A percentile compares a stretch with the other conserved stretches of the same genome.
phyloP scores from a whole-genome alignment of 2,113 vertebrate genomes.

The Puffinus mauretanicus region DNA sequence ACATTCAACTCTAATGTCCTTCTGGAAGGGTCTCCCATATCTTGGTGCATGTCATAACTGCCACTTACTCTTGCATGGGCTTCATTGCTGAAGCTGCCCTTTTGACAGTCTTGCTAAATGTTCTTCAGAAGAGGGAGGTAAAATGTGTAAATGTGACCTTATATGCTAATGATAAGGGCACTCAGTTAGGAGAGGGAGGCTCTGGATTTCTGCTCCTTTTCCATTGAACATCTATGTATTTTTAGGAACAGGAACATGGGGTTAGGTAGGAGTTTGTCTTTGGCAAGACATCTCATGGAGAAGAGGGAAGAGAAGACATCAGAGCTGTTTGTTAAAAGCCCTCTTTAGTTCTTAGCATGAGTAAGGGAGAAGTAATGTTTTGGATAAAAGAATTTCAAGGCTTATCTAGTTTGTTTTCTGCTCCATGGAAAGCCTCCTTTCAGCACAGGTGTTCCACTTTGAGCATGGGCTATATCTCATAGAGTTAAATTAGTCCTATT shows the following conservation, averaged over 20 bases:
- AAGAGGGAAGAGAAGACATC: not conserved
- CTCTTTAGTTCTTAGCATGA: not conserved
- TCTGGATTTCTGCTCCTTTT: not conserved
- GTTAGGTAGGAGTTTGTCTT: not conserved
- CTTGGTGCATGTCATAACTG: not conserved
- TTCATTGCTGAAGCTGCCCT: not conserved
- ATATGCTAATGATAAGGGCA: not conserved
- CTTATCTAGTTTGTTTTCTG: not conserved
- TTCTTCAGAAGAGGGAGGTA: not conserved
- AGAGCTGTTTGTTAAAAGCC: not conserved
- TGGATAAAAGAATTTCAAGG: not conserved
- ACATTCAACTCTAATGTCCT: not conserved
- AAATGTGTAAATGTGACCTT: not conserved
- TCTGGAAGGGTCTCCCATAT: not conserved
- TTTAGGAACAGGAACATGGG: not conserved
- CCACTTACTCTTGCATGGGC: not conserved
- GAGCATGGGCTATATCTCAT: not conserved
- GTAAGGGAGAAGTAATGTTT: not conserved
- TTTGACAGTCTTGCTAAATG: not conserved
- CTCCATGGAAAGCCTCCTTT: not conserved
- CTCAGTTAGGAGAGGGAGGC: not conserved
- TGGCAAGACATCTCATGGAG: not conserved
- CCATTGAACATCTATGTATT: not conserved
- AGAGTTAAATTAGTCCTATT: not conserved
- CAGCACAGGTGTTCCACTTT: not conserved